These are phyloP conservation scores for Pogonocichla stellata DNA, from an alignment of 2,113 vertebrate species.

Conservation along the genomic window DNA sequence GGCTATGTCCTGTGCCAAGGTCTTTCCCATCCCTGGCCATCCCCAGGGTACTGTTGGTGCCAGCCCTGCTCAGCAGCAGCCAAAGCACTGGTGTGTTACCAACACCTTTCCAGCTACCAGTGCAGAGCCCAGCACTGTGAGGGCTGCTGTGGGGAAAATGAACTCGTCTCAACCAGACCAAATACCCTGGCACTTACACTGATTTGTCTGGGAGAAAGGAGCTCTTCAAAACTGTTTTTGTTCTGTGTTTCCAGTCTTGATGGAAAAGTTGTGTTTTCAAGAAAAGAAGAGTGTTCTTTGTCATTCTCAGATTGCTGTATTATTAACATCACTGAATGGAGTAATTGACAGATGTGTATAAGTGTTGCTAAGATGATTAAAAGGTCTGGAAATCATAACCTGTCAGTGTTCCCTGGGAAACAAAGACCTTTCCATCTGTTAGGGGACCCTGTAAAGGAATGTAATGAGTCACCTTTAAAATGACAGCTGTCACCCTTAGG, in stretches of 20 bases:
- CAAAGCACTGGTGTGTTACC: background rate
- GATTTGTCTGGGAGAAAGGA: background rate
- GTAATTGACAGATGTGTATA: constrained; percentile 72
- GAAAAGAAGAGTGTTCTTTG: constrained; percentile 4
- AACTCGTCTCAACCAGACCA: background rate
- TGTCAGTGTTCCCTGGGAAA: constrained; percentile 65
- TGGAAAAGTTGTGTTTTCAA: constrained; percentile 31
- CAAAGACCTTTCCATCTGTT: constrained; percentile 70
- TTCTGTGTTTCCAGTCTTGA: background rate
- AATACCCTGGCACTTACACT: background rate
- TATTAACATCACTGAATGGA: constrained; percentile 61
- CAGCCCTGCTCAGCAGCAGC: background rate
- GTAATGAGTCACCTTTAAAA: constrained; percentile 71
- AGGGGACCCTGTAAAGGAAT: constrained; percentile 50
- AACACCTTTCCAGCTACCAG: background rate
- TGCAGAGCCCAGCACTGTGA: rapidly evolving
- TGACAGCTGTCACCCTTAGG: constrained; percentile 62
- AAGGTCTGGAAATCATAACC: constrained; percentile 69
- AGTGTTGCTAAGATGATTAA: constrained; percentile 74
- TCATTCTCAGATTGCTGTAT: constrained; percentile 51
- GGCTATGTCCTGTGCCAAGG: background rate
- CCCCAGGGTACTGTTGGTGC: rapidly evolving
- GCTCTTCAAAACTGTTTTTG: background rate
- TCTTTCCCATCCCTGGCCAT: background rate
- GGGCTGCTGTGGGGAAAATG: background rate